Conservation (phyloP, 1,140 invertebrate species). For the Eriocheir sinensis region DNA sequence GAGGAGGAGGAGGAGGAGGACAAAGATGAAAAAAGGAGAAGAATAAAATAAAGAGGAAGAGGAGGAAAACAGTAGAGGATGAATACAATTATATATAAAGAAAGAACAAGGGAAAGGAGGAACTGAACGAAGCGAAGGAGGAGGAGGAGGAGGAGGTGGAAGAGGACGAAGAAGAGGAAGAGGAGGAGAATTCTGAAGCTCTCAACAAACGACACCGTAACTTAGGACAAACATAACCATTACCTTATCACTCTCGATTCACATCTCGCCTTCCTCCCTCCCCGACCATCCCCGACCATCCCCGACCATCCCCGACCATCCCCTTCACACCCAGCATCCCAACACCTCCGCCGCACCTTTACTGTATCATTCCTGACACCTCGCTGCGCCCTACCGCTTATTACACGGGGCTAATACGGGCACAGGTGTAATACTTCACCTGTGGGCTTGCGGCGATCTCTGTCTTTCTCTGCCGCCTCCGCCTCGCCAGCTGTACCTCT, state of each 20-base stretch:
- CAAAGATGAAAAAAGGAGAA: neutral
- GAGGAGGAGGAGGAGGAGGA: neutral
- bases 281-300: no score
- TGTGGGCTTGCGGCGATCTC: no score
- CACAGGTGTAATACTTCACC: no score
- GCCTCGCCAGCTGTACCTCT: no score
- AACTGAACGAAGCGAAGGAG: neutral
- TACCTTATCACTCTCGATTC: constrained; percentile 65
- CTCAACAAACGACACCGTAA: constrained; percentile 17
- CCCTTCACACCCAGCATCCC: no score
- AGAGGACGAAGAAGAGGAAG: neutral
- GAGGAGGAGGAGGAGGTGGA: neutral
- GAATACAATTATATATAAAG: neutral
- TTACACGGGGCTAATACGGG: constrained; percentile 61
- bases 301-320: no score
- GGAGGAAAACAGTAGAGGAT: neutral
- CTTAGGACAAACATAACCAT: constrained; percentile 64
- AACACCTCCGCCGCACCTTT: no score
- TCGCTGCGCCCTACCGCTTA: constrained; percentile 50
- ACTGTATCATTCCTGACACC: constrained; percentile 65
- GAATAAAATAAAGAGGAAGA: neutral
- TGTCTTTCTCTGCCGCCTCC: no score
- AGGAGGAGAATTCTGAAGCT: neutral
- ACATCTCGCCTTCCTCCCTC: constrained; percentile 48
- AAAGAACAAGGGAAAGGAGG: neutral